A percentile compares a stretch with the other conserved stretches of the same genome.
These are phyloP conservation scores for Eueremaeus valkanovi DNA, from an alignment of 2,888 invertebrate species.

Conservation along the genomic window DNA sequence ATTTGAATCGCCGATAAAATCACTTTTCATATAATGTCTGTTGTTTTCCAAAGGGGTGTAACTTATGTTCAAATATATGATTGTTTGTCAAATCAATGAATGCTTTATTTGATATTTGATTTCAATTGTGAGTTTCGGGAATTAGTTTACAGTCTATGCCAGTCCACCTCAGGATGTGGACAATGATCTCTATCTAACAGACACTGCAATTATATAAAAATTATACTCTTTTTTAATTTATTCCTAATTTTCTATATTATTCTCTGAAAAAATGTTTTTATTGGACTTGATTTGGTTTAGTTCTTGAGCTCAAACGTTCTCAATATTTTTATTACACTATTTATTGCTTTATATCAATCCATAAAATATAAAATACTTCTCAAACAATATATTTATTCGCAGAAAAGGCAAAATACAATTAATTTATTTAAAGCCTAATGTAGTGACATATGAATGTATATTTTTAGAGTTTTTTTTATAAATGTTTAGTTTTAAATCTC, in stretches of 20 bases:
- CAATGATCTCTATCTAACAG: background rate
- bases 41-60: background rate
- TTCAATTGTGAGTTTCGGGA: background rate
- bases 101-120: background rate
- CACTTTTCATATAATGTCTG: background rate
- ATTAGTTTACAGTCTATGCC: background rate
- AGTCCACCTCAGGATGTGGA: background rate
- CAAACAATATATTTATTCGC: background rate
- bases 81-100: background rate
- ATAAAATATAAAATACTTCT: background rate
- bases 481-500: too few species aligned
- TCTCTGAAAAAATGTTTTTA: background rate
- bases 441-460: constrained; percentile 10
- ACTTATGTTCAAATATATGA: background rate
- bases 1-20: background rate
- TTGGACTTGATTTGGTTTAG: background rate
- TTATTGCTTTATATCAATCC: background rate
- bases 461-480: too few species aligned
- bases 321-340: background rate
- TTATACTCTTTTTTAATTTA: too few species aligned
- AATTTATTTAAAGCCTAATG: background rate
- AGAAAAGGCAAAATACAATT: background rate
- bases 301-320: background rate
- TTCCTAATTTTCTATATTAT: too few species aligned
- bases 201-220: too few species aligned